phyloP scores from a whole-genome alignment of 2,888 invertebrate species.

The Reticulitermes lucifugus region DNA sequence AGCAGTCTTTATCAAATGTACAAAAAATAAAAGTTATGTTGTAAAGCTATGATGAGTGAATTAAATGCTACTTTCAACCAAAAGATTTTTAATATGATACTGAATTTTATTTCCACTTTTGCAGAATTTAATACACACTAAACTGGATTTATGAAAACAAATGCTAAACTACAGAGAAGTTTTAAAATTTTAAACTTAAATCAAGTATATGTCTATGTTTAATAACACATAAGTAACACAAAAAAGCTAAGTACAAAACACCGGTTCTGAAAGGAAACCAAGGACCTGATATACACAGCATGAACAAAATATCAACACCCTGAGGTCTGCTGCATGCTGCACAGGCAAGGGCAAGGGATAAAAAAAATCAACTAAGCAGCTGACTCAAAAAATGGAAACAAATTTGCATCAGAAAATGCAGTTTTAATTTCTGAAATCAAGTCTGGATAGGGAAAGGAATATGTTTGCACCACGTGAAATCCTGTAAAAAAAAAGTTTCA shows the following conservation, averaged over 20 bases:
- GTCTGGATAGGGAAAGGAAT: slow-evolving; percentile 61
- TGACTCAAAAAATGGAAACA: slow-evolving; percentile 1
- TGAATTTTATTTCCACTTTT: no score
- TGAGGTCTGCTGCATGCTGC: slow-evolving; percentile 16
- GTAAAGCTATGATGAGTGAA: no score
- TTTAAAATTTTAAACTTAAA: no score
- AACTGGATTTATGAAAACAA: no score
- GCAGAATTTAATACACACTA: no score
- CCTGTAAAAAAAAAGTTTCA: slow-evolving; percentile 63
- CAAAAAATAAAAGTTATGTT: no score
- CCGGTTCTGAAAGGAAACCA: no score
- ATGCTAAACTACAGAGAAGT: no score
- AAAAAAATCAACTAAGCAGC: background rate
- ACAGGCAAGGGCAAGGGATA: background rate
- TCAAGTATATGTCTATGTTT: background rate
- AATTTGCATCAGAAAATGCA: slow-evolving; percentile 48
- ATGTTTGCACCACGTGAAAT: slow-evolving; percentile 61
- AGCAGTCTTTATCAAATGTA: no score
- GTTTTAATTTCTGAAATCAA: slow-evolving; percentile 57
- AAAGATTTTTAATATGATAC: no score
- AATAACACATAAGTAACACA: background rate
- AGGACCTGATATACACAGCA: background rate
- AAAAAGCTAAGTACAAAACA: no score
- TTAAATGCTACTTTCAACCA: no score
- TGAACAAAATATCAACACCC: background rate